Percentiles rank a stretch among this genome's conserved stretches.
phyloP scores from a whole-genome alignment of 1,140 invertebrate genomes.

The Potamilus streckersoni region DNA sequence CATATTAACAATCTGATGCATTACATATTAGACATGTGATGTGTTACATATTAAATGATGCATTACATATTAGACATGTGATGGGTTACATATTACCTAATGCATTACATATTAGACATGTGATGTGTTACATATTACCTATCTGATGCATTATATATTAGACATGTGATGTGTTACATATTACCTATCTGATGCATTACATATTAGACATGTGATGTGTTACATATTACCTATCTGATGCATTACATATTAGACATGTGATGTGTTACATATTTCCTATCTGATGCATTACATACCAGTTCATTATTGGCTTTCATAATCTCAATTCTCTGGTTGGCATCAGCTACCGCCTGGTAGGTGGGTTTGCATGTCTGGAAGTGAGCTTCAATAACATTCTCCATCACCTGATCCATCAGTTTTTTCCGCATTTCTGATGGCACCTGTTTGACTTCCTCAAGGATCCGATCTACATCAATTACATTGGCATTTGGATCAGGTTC shows the following conservation, averaged over 20 bases:
- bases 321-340: constrained; percentile 47
- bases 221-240: background rate
- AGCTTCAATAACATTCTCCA: constrained; percentile 85
- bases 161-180: no score
- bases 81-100: no score
- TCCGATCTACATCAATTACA: constrained; percentile 38
- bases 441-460: constrained; percentile 69
- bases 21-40: no score
- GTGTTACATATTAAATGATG: no score
- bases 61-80: no score
- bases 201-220: background rate
- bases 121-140: no score
- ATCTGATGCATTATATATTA: no score
- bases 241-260: constrained; percentile 4
- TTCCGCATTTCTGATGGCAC: constrained; percentile 84
- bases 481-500: constrained; percentile 22
- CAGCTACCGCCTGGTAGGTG: constrained; percentile 88
- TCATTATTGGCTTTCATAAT: constrained; percentile 27
- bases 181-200: background rate
- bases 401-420: constrained; percentile 58
- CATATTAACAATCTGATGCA: no score
- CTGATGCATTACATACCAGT: constrained; percentile 18
- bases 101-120: no score
- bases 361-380: constrained; percentile 96
- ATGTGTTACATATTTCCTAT: no score